A percentile compares a stretch with the other conserved stretches of the same genome.
Evolutionary conservation across 2,797 vertebrate genomes (phyloP).

Genomic region (Cynopterus sphinx): DNA sequence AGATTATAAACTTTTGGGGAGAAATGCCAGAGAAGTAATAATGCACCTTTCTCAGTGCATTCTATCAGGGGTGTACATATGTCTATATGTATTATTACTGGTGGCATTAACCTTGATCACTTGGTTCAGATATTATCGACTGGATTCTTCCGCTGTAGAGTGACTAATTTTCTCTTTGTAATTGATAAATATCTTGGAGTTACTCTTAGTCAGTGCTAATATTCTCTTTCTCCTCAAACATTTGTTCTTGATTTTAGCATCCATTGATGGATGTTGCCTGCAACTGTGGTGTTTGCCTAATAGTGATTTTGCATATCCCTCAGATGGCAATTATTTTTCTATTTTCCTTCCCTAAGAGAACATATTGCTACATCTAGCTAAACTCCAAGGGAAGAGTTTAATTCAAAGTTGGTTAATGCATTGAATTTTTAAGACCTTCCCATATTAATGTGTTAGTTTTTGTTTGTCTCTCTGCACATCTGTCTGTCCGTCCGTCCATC

Average conservation of each 20-base stretch:
- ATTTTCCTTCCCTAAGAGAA: not conserved
- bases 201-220: not conserved
- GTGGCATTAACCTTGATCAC: not conserved
- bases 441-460: not conserved
- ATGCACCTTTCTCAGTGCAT: not conserved
- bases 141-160: not conserved
- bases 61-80: not conserved
- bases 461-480: not conserved
- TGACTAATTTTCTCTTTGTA: not conserved
- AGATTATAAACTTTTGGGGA: not conserved
- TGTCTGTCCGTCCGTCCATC: not conserved
- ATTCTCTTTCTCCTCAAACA: not conserved
- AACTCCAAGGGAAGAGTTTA: not conserved
- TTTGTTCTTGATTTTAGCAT: not conserved
- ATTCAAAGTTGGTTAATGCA: not conserved
- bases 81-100: not conserved
- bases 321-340: not conserved
- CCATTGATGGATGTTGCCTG: not conserved
- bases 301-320: slow-evolving; percentile 4
- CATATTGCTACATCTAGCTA: not conserved
- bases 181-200: not conserved
- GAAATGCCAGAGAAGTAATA: not conserved
- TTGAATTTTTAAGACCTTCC: not conserved
- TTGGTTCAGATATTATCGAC: not conserved
- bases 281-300: not conserved